Evolutionary conservation across 2,797 vertebrate genomes (phyloP).

Genomic region (Hozukius guyotensis): DNA sequence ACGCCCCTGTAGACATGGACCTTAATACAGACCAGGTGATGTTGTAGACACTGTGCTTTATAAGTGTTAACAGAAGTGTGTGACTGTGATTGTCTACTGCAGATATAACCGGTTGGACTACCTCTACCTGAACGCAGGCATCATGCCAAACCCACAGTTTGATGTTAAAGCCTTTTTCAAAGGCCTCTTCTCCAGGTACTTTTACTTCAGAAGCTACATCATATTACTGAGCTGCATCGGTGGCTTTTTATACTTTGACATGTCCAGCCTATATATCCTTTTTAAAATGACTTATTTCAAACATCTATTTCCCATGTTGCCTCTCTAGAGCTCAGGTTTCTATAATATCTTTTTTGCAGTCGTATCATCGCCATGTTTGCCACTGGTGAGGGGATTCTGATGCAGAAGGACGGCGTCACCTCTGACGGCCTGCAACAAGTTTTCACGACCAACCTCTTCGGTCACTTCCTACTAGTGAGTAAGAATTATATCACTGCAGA

Average conservation of each 20-base stretch:
- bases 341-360: conserved; percentile 69
- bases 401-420: conserved; percentile 86
- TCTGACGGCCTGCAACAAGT: conserved; percentile 90
- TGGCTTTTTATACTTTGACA: background rate
- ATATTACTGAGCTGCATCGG: background rate
- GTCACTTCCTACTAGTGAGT: conserved; percentile 93
- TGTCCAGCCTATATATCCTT: background rate
- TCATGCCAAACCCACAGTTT: conserved; percentile 93
- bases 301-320: background rate
- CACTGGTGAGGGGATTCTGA: conserved; percentile 91
- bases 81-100: conserved; percentile 19
- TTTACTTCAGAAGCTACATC: background rate
- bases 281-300: background rate
- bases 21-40: background rate
- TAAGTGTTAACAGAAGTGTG: background rate
- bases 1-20: too few relatives aligned
- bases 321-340: background rate
- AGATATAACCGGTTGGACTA: conserved; percentile 91
- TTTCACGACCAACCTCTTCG: conserved; percentile 94
- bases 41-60: background rate
- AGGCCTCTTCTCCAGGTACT: conserved; percentile 90
- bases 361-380: conserved; percentile 87
- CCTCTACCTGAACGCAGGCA: conserved; percentile 93
- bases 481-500: too few relatives aligned
- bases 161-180: conserved; percentile 87